These are phyloP conservation scores for Bellardia bayeri DNA, from an alignment of 2,888 invertebrate genomes.

Conservation along the genomic window DNA sequence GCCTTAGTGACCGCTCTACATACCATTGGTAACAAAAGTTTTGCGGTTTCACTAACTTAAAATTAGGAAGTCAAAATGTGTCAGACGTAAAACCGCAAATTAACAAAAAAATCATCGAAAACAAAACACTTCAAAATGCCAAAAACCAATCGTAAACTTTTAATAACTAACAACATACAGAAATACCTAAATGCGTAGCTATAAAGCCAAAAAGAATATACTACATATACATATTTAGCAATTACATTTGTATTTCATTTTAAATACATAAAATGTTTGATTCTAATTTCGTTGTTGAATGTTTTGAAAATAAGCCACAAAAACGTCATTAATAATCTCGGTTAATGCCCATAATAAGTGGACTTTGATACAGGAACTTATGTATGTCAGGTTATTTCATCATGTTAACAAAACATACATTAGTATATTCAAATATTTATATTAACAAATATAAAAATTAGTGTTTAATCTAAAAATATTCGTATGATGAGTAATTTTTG, in stretches of 20 bases:
- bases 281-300: not conserved
- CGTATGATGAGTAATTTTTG: slow-evolving; percentile 1
- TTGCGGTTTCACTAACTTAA: not conserved
- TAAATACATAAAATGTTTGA: not conserved
- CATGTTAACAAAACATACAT: not conserved
- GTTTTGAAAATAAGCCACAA: slow-evolving; percentile 23
- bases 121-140: slow-evolving; percentile 27
- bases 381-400: slow-evolving; percentile 5
- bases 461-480: slow-evolving; percentile 23
- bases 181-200: no score
- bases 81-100: slow-evolving; percentile 30
- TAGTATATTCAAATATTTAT: not conserved
- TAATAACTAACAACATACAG: no score
- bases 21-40: not conserved
- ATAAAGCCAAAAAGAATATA: not conserved
- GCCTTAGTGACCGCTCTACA: not conserved
- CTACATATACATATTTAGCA: slow-evolving; percentile 1
- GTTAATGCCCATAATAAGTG: not conserved
- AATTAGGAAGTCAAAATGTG: not conserved
- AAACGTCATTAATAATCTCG: slow-evolving; percentile 15
- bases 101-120: not conserved
- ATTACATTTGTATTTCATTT: not conserved
- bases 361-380: slow-evolving; percentile 15
- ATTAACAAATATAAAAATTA: not conserved
- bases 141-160: not conserved